A percentile compares a stretch with the other conserved stretches of the same genome.
Conservation (phyloP, 1,140 invertebrate species). For the Pseudomyrmex sp. region DNA sequence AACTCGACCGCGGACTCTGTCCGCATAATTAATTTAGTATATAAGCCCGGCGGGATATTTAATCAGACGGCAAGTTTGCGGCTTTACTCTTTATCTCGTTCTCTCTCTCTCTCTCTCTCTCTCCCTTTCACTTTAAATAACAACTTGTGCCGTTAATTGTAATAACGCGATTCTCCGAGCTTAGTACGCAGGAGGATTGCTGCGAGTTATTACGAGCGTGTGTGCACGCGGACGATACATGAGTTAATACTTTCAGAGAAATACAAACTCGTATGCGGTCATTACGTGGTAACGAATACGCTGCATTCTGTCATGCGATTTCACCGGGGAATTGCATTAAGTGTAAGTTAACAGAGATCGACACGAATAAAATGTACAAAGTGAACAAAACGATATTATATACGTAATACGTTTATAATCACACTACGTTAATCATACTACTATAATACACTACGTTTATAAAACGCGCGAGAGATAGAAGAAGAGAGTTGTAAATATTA, state of each 20-base stretch:
- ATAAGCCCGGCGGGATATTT: conserved; percentile 57
- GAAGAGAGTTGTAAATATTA: no score
- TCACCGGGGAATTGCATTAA: background rate
- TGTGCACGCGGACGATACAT: background rate
- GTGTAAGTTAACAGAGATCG: no score
- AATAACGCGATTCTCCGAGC: conserved; percentile 29
- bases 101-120: background rate
- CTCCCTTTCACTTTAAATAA: conserved; percentile 36
- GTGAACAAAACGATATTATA: no score
- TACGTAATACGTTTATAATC: no score
- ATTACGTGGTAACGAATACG: conserved; percentile 13
- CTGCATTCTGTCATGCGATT: background rate
- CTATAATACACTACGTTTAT: no score
- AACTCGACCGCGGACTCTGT: conserved; percentile 8
- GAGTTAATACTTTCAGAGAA: conserved; percentile 18
- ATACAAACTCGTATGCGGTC: conserved; percentile 36
- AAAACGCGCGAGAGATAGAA: no score
- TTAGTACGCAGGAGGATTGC: conserved; percentile 10
- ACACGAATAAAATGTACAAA: no score
- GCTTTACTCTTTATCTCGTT: background rate
- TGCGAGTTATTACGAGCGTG: background rate
- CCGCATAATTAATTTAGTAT: conserved; percentile 1
- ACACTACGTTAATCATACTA: no score
- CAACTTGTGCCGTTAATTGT: conserved; percentile 35
- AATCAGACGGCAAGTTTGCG: conserved; percentile 50